These are phyloP conservation scores for Psammodynastes pulverulentus DNA, from an alignment of 2,113 vertebrate genomes.

Conservation along the genomic window DNA sequence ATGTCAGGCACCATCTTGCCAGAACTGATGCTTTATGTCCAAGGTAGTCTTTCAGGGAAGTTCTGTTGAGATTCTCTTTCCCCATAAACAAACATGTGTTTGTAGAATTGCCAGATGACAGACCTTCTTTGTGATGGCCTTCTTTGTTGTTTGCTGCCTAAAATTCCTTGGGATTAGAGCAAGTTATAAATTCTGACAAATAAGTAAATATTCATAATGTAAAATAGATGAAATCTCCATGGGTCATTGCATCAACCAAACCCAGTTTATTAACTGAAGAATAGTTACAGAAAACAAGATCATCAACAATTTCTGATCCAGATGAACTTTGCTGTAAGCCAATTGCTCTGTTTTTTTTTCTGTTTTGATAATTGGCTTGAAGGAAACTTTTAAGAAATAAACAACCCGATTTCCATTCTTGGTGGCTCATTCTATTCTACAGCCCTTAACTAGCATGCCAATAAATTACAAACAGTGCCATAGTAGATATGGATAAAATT, in stretches of 20 bases:
- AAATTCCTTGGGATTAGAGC: neutral
- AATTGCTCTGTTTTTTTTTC: neutral
- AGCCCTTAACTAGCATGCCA: neutral
- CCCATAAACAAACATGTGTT: neutral
- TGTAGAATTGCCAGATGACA: neutral
- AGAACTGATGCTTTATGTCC: neutral
- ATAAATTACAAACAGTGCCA: neutral
- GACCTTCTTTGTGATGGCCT: neutral
- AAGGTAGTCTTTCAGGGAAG: neutral
- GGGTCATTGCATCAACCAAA: neutral
- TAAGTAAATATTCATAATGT: neutral
- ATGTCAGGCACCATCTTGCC: neutral
- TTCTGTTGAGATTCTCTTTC: neutral
- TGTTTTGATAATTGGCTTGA: neutral
- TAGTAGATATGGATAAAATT: neutral
- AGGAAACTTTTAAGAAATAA: neutral
- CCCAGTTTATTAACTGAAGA: neutral
- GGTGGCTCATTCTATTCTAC: neutral
- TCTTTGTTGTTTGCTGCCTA: neutral
- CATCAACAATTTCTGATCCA: neutral
- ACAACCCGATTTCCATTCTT: neutral
- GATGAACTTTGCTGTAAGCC: neutral
- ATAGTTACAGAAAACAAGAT: neutral
- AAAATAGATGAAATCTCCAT: neutral
- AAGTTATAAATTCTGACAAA: neutral